Evolutionary conservation across 2,888 invertebrate genomes (phyloP).

Genomic region (Melipona bicolor): DNA sequence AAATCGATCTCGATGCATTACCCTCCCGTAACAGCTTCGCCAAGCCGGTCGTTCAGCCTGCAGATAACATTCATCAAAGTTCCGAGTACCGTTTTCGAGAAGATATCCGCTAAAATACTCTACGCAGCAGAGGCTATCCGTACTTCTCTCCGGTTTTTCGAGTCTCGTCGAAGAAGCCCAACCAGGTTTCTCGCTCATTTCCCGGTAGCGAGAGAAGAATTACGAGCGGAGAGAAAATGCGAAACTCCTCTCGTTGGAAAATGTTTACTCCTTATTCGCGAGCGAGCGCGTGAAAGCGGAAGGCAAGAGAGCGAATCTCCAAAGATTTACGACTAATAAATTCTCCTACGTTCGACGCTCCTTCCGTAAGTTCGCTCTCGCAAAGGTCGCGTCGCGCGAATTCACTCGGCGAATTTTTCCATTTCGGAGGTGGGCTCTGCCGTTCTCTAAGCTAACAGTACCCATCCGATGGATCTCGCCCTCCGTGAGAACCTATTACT

Average conservation of each 20-base stretch:
- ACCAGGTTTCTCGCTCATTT: slow-evolving; percentile 25
- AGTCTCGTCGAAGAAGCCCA: not conserved
- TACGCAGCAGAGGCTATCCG: not conserved
- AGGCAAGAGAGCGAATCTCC: slow-evolving; percentile 5
- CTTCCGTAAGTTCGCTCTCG: not conserved
- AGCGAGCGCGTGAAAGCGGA: slow-evolving; percentile 17
- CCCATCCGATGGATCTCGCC: not conserved
- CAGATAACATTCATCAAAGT: slow-evolving; percentile 2
- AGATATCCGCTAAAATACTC: not conserved
- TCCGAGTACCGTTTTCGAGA: not conserved
- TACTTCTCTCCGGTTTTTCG: not conserved
- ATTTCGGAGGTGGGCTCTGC: no score
- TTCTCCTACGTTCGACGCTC: slow-evolving; percentile 12
- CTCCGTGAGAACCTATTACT: slow-evolving; percentile 62
- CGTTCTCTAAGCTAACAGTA: slow-evolving; percentile 42
- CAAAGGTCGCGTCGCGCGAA: slow-evolving; percentile 30
- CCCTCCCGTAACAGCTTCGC: not conserved
- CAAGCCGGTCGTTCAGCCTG: not conserved
- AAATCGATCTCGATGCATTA: not conserved
- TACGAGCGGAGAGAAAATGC: slow-evolving; percentile 38
- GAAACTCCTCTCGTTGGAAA: slow-evolving; percentile 1
- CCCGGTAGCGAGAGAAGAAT: slow-evolving; percentile 33
- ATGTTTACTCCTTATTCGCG: slow-evolving; percentile 15
- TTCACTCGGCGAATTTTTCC: no score
- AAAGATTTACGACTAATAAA: slow-evolving; percentile 42